Conservation (phyloP, 2,113 vertebrate genomes). For the Syngnathoides biaculeatus region DNA sequence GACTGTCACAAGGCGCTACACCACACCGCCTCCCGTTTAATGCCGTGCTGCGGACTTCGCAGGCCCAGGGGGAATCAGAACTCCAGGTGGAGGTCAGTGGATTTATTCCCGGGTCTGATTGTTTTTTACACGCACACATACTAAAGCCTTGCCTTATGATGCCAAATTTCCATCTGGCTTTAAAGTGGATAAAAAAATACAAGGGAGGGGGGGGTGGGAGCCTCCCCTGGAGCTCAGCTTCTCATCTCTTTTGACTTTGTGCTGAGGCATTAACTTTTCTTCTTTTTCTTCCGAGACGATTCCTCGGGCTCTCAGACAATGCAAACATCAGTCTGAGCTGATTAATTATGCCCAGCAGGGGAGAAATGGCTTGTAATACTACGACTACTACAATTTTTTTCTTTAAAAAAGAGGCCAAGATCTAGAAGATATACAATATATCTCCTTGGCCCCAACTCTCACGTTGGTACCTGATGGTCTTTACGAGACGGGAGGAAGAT, state of each 20-base stretch:
- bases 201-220: neutral
- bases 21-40: neutral
- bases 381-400: neutral
- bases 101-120: constrained; percentile 3
- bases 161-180: constrained; percentile 16
- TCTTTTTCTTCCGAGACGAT: constrained; percentile 34
- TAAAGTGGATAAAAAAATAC: constrained; percentile 19
- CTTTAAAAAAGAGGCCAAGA: neutral
- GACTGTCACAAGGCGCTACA: neutral
- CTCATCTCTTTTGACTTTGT: constrained; percentile 40
- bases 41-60: neutral
- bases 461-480: constrained; percentile 51
- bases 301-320: constrained; percentile 48
- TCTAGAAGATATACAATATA: constrained; percentile 37
- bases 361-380: neutral
- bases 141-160: neutral
- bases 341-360: constrained; percentile 57
- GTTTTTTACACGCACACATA: neutral
- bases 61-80: neutral
- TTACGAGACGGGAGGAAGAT: constrained; percentile 40
- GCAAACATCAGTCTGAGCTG: constrained; percentile 59
- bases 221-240: constrained; percentile 27
- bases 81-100: neutral
- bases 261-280: constrained; percentile 40
- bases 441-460: constrained; percentile 52